Base-by-base conservation (phyloP, 2,797 vertebrate species). In the Gymnoscopelus microlampas region DNA sequence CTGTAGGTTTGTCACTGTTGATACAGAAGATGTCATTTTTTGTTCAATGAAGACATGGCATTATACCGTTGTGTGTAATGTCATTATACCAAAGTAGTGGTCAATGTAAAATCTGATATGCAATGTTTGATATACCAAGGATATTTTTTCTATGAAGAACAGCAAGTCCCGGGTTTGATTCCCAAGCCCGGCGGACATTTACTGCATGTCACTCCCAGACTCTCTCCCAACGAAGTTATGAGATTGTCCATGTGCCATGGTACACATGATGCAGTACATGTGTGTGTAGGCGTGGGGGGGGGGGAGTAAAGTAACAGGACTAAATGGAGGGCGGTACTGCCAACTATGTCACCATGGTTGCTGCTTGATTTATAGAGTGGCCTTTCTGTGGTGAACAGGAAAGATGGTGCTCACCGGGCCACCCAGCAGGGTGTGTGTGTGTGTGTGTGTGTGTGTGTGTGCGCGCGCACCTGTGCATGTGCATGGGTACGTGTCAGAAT, bases 321-420 rank as follows among this genome's bases (percentile, higher is more conserved):
- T 44, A 8, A 15, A 59, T 59, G 13, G 8, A 35, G n/a, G 57
- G 2, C 11, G 29, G 58, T 48, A 5, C 39, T 12, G 47, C 35
- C n/a, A 49, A 6, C 50, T 60, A 24, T 66, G 23, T 53, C 78
- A 82, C 83, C 88, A 79, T 56, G 65, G 87, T 63, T 74, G 77
- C 19, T 80, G 70, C 82, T 82, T 84, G 61, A 66, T 70, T 83
- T 64, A 88, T 86, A 82, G 82, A 80, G 84, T 83, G 87, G 73
- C 80, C 79, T 84, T 85, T 88, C 83, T 85, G 86, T 60, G 14
- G 10, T 78, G 90, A 39, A 49, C 58, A 49, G 49, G 53, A n/a
- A 15, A 54, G 19, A 55, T 13, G 4, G 24, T 19, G 44, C 13
- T 49, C 48, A 8, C 58, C 44, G 11, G 88, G 88, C 79, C 84